Evolutionary conservation across 2,113 vertebrate species (phyloP), one percentile per base, ranked within the genome.

Genomic region (Hucho hucho): DNA sequence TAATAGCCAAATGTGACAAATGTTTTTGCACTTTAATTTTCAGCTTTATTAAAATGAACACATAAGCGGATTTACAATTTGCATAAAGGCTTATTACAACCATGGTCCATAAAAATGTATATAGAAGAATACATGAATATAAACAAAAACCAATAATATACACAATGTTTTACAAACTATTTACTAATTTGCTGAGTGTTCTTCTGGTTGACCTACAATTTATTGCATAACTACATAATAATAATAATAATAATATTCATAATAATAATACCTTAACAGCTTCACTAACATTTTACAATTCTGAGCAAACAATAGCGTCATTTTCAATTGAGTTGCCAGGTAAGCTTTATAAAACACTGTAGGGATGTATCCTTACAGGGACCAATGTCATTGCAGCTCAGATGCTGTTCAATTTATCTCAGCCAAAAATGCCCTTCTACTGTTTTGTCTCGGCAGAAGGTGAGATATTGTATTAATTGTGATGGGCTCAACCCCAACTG

Each of bases 381-480:
- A 43, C 37, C 37, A 37, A 37, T 43, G 37, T 18, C 49, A 53
- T 14, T 53, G 14, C 16, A 24, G 72, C 56, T 53, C 63, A 61
- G 26, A 47, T 14, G 28, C 4, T 25, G 13, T 32, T 81, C 61
- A 87, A 63, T 70, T 80, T 69, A 84, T 75, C 43, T 87, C 80
- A 1, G 28, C 75, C 47, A 82, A 64, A 72, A 87, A 84, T 3
- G 81, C 75, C 63, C 76, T 71, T 32, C 83, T 75, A 71, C 83
- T 85, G 76, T 79, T 87, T 28, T 87, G 85, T 72, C 83, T 70
- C 9, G 84, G 84, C 12, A 86, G 74, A 12, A 82, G 73, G 43
- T 80, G 87, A 24, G 85, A 72, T 22, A 87, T 78, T 1, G 85
- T 61, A 24, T 76, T 81, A 53, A 83, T 72, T 28, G 75, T 81